These are phyloP conservation scores for Caenorhabditis sp. DNA, from an alignment of 2,888 invertebrate genomes.

Conservation along the genomic window DNA sequence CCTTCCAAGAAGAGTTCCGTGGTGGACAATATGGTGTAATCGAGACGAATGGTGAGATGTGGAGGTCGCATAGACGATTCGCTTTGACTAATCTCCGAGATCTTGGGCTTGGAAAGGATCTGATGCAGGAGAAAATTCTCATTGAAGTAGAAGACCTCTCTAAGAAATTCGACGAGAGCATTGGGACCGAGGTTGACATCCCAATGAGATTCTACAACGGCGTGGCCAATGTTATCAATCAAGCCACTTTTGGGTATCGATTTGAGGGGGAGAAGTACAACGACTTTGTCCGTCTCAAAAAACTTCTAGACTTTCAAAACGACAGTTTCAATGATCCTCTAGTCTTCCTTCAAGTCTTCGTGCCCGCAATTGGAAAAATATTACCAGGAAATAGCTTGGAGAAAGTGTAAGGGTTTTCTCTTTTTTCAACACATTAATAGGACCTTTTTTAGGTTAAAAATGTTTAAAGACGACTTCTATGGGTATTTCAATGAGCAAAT, in stretches of 20 bases:
- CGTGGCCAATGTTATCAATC: conserved; percentile 44
- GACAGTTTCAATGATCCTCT: conserved; percentile 7
- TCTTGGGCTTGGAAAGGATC: conserved; percentile 30
- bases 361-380: conserved; percentile 7
- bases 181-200: conserved; percentile 11
- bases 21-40: conserved; percentile 37
- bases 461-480: conserved; percentile 29
- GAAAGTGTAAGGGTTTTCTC: conserved; percentile 9
- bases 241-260: conserved; percentile 41
- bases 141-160: conserved; percentile 13
- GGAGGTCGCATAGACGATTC: conserved; percentile 33
- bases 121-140: conserved; percentile 36
- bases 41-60: conserved; percentile 33
- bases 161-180: conserved; percentile 14
- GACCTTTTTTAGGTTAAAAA: neutral
- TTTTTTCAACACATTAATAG: neutral
- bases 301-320: conserved; percentile 10
- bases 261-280: conserved; percentile 27
- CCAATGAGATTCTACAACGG: conserved; percentile 7
- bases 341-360: conserved; percentile 9
- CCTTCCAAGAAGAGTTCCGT: conserved; percentile 9
- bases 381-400: conserved; percentile 14
- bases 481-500: conserved; percentile 42
- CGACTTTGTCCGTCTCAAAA: conserved; percentile 14
- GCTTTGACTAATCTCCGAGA: conserved; percentile 24